Evolutionary conservation across 2,888 invertebrate species (phyloP), one percentile per base, ranked within the genome.

Genomic region (Drosophila lacicola): DNA sequence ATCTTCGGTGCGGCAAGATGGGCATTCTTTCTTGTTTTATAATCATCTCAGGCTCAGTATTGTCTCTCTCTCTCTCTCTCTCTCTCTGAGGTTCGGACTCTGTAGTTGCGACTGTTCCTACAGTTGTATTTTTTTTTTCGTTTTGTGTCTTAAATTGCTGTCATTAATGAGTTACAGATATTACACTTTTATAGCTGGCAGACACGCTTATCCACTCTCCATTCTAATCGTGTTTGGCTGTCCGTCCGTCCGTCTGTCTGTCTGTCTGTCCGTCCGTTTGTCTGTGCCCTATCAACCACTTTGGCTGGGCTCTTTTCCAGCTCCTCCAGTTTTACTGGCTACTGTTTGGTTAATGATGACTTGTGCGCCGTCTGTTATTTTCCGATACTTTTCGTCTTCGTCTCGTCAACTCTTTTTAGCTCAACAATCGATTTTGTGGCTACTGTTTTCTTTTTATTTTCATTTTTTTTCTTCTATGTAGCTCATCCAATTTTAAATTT

Each of bases 181-280:
- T 90, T 89, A 89, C 90, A 89, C 88, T 88, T 85, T 89, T 89
- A 90, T 90, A 75, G 84, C 90, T 79, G 78, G 71, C 90, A 88
- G 90, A 90, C 90, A 89, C 90, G 90, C 90, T 89, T 90, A 90
- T 88, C 90, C 90, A 90, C 88, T 85, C 83, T 89, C 87, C 84
- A 90, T 88, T 85, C 83, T 86, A 90, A 88, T 88, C 90, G 90
- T 79, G 82, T 89, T 77, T 74, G 29, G 11, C 50, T 11, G 56
- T 57, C 41, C 25, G 33, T 49, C 62, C 45, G 9, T 29, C 45
- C 4, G n/a, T 49, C 67, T 11, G 29, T 34, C 49, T 39, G 25
- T 46, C 25, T 11, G 25, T 21, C 49, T 37, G 6, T 25, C 54
- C 17, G 10, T 41, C 41, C 36, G 45, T 25, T 51, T 5, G 49